phyloP scores from a whole-genome alignment of 2,113 vertebrate species.

The Phalacrocorax carbo region DNA sequence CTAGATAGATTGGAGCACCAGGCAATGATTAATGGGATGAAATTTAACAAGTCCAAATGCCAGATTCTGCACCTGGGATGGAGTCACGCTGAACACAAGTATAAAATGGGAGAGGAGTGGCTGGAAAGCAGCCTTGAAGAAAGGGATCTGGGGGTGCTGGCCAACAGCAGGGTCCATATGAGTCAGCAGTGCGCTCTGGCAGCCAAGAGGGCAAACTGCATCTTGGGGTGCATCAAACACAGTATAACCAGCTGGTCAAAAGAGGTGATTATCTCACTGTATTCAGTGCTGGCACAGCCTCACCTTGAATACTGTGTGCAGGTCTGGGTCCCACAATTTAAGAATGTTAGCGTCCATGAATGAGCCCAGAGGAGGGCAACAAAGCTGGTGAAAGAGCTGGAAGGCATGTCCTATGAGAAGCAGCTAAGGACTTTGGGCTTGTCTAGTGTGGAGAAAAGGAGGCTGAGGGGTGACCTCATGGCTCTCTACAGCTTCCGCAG shows the following conservation, averaged over 20 bases:
- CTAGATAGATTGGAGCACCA: not conserved
- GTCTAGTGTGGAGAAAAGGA: not conserved
- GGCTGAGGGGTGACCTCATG: not conserved
- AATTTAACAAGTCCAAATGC: not conserved
- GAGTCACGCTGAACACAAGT: not conserved
- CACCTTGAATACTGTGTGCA: not conserved
- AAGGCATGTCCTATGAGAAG: not conserved
- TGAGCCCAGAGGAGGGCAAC: not conserved
- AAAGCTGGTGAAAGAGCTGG: not conserved
- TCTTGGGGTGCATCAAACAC: not conserved
- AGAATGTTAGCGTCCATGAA: not conserved
- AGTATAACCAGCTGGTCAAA: not conserved
- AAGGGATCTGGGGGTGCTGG: not conserved
- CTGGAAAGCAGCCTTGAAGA: not conserved
- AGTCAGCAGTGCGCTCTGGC: not conserved
- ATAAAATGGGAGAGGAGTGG: not conserved
- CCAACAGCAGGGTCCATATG: not conserved
- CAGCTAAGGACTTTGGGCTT: not conserved
- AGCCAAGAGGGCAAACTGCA: not conserved
- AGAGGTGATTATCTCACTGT: not conserved
- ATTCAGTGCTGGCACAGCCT: accelerated
- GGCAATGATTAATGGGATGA: not conserved
- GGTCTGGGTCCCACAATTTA: not conserved
- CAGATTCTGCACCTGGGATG: not conserved
- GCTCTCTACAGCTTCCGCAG: not conserved